Evolutionary conservation across 2,888 invertebrate genomes (phyloP).

Genomic region (Hydraecia micacea): DNA sequence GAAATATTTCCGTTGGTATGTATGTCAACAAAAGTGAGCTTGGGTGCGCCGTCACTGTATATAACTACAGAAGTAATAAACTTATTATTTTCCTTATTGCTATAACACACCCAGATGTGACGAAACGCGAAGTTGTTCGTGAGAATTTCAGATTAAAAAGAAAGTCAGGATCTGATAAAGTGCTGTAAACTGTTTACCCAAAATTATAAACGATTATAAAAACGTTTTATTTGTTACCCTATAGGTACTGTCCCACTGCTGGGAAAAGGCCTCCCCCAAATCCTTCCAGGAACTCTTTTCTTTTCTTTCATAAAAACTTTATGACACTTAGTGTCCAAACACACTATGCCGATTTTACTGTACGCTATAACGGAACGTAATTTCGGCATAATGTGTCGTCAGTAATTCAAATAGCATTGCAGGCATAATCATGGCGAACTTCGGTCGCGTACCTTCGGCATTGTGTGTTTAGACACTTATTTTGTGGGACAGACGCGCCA

Average conservation of each 20-base stretch:
- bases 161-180: conserved; percentile 21
- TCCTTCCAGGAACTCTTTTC: no score
- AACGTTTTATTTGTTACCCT: background rate
- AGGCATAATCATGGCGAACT: no score
- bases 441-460: no score
- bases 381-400: no score
- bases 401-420: no score
- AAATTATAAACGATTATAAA: background rate
- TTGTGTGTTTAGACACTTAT: background rate
- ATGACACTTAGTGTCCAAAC: no score
- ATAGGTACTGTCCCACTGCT: no score
- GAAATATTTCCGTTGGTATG: conserved; percentile 32
- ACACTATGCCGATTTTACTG: no score
- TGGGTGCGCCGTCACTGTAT: conserved; percentile 29
- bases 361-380: no score
- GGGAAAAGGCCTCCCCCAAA: no score
- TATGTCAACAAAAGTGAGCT: conserved; percentile 44
- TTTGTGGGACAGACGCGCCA: background rate
- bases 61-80: conserved; percentile 3
- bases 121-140: conserved; percentile 38
- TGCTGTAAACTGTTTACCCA: conserved; percentile 77
- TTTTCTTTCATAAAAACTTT: no score
- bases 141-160: conserved; percentile 28
- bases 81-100: conserved; percentile 53
- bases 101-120: conserved; percentile 27